These are phyloP conservation scores for Burhinus oedicnemus DNA, from an alignment of 2,113 vertebrate species.

Conservation along the genomic window DNA sequence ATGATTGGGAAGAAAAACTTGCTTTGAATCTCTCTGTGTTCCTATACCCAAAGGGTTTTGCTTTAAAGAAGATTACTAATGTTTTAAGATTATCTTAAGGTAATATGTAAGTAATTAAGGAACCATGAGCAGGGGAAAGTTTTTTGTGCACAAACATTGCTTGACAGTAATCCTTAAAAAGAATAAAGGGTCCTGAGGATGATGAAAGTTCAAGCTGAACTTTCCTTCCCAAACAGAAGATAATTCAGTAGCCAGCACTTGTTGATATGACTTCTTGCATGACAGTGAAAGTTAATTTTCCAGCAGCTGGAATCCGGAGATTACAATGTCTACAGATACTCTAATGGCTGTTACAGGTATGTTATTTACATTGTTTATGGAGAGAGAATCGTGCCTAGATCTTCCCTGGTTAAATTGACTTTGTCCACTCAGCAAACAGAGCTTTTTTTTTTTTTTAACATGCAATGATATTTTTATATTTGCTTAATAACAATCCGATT, in stretches of 20 bases:
- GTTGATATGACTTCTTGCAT: not conserved
- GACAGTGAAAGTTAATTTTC: not conserved
- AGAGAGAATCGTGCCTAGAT: not conserved
- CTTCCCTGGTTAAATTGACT: not conserved
- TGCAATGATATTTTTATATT: not conserved
- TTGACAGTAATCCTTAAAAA: not conserved
- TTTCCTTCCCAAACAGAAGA: not conserved
- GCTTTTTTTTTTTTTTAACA: not conserved
- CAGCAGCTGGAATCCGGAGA: not conserved
- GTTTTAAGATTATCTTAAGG: conserved; percentile 45
- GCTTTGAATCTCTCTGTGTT: not conserved
- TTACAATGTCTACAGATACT: not conserved
- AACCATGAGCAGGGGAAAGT: not conserved
- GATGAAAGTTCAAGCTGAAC: not conserved
- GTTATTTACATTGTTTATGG: not conserved
- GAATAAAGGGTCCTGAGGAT: not conserved
- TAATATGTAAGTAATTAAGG: conserved; percentile 45
- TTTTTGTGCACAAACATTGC: not conserved
- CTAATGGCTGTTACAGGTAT: not conserved
- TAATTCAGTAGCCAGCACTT: not conserved
- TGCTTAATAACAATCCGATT: not conserved
- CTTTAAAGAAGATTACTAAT: conserved; percentile 56
- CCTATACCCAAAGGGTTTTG: conserved; percentile 38
- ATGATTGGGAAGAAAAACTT: conserved; percentile 35
- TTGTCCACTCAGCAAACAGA: not conserved